These are phyloP conservation scores for Gymnocephalus cernua DNA, from an alignment of 2,113 vertebrate species.

Conservation along the genomic window DNA sequence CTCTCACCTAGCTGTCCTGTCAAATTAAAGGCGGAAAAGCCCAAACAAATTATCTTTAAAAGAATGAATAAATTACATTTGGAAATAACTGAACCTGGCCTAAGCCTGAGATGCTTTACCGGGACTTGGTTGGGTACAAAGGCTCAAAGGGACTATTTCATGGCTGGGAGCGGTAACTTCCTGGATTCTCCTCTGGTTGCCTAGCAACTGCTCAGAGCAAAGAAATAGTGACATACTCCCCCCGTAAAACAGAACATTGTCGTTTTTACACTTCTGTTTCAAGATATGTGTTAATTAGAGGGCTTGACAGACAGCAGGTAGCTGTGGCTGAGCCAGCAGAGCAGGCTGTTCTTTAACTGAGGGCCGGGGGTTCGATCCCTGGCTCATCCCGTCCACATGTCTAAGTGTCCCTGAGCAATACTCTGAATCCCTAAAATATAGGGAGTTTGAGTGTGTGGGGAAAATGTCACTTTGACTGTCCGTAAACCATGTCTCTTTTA, in stretches of 20 bases:
- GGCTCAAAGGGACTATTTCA: neutral
- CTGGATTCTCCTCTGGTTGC: neutral
- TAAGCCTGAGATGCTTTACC: neutral
- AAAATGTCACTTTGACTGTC: no score
- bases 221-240: neutral
- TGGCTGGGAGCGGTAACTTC: neutral
- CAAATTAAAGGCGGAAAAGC: no score
- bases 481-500: no score
- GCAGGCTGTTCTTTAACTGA: neutral
- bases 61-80: no score
- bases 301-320: neutral
- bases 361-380: neutral
- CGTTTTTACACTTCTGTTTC: neutral
- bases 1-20: no score
- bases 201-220: neutral
- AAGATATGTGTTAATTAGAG: neutral
- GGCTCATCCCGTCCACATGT: neutral
- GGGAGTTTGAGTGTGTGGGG: neutral
- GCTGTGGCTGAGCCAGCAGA: neutral
- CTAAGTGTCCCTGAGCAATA: neutral
- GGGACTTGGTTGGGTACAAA: neutral
- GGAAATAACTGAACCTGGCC: neutral
- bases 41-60: no score
- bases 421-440: neutral
- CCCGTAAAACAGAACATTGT: neutral